Conservation (phyloP, 2,888 invertebrate species). For the Tipula lateralis region DNA sequence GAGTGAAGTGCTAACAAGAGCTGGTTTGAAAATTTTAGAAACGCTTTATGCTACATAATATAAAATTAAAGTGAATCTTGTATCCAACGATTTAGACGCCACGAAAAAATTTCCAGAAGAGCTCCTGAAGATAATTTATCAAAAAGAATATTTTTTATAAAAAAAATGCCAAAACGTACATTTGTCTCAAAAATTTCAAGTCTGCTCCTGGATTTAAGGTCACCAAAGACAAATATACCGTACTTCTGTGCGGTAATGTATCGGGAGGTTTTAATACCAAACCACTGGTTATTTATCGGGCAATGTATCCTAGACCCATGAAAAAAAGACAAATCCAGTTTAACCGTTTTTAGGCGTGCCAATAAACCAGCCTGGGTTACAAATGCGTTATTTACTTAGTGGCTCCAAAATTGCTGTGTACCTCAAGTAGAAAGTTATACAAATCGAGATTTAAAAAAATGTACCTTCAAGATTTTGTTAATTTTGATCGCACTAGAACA, state of each 20-base stretch:
- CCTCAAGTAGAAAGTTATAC: too few relatives aligned
- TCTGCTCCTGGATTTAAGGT: background rate
- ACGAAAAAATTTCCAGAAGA: too few relatives aligned
- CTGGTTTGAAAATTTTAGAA: too few relatives aligned
- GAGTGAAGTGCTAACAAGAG: too few relatives aligned
- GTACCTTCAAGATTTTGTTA: background rate
- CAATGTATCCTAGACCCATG: background rate
- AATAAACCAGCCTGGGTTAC: background rate
- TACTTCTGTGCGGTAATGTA: background rate
- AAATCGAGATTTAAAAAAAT: too few relatives aligned
- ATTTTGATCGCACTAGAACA: background rate
- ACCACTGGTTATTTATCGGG: background rate
- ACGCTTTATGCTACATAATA: too few relatives aligned
- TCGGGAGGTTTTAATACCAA: background rate
- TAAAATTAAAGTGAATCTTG: too few relatives aligned
- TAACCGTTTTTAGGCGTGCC: background rate
- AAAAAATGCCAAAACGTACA: too few relatives aligned
- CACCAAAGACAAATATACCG: background rate
- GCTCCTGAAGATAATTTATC: too few relatives aligned
- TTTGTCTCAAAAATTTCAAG: background rate
- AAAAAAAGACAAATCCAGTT: background rate
- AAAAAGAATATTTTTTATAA: too few relatives aligned
- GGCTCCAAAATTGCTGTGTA: background rate
- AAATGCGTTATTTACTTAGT: background rate
- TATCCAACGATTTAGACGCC: too few relatives aligned